phyloP scores from a whole-genome alignment of 2,888 invertebrate genomes.

The Drosophila buzzatii region DNA sequence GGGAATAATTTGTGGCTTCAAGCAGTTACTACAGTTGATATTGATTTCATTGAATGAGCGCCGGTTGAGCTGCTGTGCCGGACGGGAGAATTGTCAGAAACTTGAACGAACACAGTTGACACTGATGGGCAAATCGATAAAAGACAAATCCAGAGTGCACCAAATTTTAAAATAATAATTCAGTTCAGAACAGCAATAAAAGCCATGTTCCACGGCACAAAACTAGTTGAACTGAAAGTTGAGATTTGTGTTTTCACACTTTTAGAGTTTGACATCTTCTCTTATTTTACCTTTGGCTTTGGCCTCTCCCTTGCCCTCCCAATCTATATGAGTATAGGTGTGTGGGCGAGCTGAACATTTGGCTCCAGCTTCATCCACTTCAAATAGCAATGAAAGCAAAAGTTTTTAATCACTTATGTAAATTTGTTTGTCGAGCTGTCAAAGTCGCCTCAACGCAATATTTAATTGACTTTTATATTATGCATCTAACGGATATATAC shows the following conservation, averaged over 20 bases:
- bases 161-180: slow-evolving; percentile 64
- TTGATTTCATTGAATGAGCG: slow-evolving; percentile 7
- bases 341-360: slow-evolving; percentile 6
- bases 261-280: slow-evolving; percentile 20
- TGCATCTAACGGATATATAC: slow-evolving; percentile 24
- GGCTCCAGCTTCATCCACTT: slow-evolving; percentile 27
- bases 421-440: slow-evolving; percentile 62
- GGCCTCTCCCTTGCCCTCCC: background rate
- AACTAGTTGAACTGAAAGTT: slow-evolving; percentile 53
- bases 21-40: background rate
- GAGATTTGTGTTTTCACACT: slow-evolving; percentile 40
- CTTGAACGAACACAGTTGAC: slow-evolving; percentile 28
- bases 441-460: slow-evolving; percentile 43
- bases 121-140: slow-evolving; percentile 49
- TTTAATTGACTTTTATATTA: slow-evolving; percentile 71
- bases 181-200: slow-evolving; percentile 44
- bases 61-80: slow-evolving; percentile 2
- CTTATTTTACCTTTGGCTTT: slow-evolving; percentile 23
- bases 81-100: slow-evolving; percentile 7
- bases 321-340: background rate
- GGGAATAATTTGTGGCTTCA: slow-evolving; percentile 2
- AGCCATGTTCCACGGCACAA: slow-evolving; percentile 16
- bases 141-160: slow-evolving; percentile 36
- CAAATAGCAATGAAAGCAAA: slow-evolving; percentile 62
- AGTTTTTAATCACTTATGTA: slow-evolving; percentile 79